Base-by-base conservation (phyloP, 2,888 invertebrate species). In the Argyra leucocephala region DNA sequence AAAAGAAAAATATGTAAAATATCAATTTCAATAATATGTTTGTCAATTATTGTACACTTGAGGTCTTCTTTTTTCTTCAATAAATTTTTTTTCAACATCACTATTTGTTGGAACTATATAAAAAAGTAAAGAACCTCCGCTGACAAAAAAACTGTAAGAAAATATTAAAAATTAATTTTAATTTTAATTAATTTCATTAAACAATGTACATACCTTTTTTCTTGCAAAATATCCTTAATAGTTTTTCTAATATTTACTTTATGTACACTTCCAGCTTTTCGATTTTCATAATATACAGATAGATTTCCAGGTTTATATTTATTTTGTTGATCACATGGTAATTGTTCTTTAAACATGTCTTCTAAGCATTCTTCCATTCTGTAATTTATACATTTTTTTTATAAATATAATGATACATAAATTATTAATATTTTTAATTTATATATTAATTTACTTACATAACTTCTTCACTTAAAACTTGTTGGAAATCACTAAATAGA, bases 401-500 rank as follows among this genome's bases (percentile, higher is more conserved):
- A 61, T 69, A 62, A 62, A 65, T n/a, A n/a, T n/a, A n/a, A n/a
- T n/a, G n/a, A n/a, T n/a, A 63, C 37, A 57, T 63, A 64, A 23
- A 66, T 63, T 65, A 65, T 62, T 36, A 21, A 68, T 64, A n/a
- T 59, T 65, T 64, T 24, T 62, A 63, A 23, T 61, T 58, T 58
- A 60, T 10, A 60, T 10, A 22, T 15, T 3, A 1, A 22, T 22
- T 21, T 58, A 76, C 76, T 76, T 84, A 85, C 82, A 82, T 80
- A 1, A 83, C 83, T 71, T 87, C 84, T 80, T 96, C 95, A 12
- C 85, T 83, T 73, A 95, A 91, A 66, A 85, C 84, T 76, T 90
- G 87, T 58, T 97, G 84, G 72, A 94, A 91, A 78, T 98, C 97
- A 63, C 93, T 90, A 72, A 90, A 86, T 66, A 87, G 83, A 74